Conservation (phyloP, 2,113 vertebrate species). For the Zosterops hypoxanthus region DNA sequence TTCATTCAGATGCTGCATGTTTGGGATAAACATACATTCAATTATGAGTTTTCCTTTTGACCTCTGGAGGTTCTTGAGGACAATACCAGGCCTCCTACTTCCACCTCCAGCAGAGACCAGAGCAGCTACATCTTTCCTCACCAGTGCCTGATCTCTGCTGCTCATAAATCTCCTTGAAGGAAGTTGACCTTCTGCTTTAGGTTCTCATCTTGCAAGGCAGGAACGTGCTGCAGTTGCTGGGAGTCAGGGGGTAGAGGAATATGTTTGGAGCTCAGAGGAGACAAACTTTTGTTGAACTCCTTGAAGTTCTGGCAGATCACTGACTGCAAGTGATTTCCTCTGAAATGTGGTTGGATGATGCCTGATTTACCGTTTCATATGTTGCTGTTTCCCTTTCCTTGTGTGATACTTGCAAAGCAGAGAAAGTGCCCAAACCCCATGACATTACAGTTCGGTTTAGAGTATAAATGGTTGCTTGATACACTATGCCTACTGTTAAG, state of each 20-base stretch:
- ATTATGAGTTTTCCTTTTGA: neutral
- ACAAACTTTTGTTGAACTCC: neutral
- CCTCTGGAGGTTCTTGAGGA: neutral
- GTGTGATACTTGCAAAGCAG: neutral
- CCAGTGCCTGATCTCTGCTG: neutral
- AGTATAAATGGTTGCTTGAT: neutral
- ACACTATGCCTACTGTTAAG: neutral
- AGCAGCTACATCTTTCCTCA: neutral
- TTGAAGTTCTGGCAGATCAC: neutral
- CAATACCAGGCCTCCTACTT: neutral
- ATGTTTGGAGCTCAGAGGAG: neutral
- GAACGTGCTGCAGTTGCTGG: neutral
- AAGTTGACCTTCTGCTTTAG: neutral
- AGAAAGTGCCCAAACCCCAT: neutral
- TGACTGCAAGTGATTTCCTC: neutral
- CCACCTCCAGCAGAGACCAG: neutral
- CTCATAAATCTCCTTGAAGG: neutral
- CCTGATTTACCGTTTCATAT: neutral
- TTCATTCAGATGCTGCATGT: neutral
- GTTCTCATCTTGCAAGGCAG: neutral
- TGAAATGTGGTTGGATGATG: neutral
- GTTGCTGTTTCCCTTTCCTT: neutral
- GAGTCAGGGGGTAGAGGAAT: neutral
- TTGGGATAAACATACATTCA: accelerated
- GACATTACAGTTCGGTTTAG: neutral